phyloP scores from a whole-genome alignment of 2,113 vertebrate genomes.

The Lepisosteus osseus region DNA sequence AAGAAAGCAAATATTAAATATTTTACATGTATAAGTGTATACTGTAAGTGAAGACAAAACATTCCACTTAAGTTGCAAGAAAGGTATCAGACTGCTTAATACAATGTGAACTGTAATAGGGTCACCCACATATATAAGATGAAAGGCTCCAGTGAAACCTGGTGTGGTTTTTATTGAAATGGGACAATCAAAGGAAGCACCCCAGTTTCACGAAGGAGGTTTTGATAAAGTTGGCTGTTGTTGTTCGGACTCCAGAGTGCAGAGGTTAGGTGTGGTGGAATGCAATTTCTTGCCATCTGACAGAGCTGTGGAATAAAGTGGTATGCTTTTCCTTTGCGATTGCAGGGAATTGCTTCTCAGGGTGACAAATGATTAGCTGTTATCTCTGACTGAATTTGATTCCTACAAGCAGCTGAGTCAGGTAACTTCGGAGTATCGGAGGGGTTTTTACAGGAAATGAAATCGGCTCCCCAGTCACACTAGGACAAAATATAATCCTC shows the following conservation, averaged over 20 bases:
- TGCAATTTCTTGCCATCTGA: constrained; percentile 94
- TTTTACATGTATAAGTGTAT: too few relatives aligned
- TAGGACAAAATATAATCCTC: constrained; percentile 78
- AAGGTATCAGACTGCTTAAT: constrained; percentile 23
- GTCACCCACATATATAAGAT: constrained; percentile 46
- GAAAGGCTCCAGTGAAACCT: constrained; percentile 48
- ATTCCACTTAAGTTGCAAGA: too few relatives aligned
- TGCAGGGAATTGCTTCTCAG: constrained; percentile 95
- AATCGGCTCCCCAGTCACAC: constrained; percentile 71
- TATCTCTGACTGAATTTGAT: constrained; percentile 95
- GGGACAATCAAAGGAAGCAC: constrained; percentile 75
- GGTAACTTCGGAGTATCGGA: constrained; percentile 80
- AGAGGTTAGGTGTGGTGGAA: constrained; percentile 81
- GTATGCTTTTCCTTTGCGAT: constrained; percentile 84
- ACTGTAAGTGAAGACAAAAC: too few relatives aligned
- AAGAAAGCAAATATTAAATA: too few relatives aligned
- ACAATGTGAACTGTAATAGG: constrained; percentile 38
- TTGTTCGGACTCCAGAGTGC: constrained; percentile 76
- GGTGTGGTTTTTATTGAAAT: constrained; percentile 54
- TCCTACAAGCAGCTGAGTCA: constrained; percentile 92
- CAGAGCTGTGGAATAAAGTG: constrained; percentile 87
- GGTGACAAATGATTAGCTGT: constrained; percentile 97
- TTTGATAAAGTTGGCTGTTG: constrained; percentile 78
- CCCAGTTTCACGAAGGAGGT: constrained; percentile 74
- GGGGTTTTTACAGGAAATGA: constrained; percentile 80